A percentile compares a stretch with the other conserved stretches of the same genome.
Conservation (phyloP, 2,113 vertebrate genomes). For the Phaethon lepturus region DNA sequence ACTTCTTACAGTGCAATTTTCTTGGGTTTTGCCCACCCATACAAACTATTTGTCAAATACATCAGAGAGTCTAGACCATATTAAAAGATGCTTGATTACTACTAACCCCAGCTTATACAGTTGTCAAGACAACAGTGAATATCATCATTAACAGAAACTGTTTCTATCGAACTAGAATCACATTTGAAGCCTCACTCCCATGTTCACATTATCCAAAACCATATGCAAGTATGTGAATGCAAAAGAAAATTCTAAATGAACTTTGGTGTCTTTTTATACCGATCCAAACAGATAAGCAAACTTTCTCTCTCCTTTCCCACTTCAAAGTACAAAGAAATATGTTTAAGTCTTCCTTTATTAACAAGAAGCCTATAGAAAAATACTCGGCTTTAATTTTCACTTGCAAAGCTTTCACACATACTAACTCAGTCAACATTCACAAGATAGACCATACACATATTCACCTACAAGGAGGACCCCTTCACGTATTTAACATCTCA, state of each 20-base stretch:
- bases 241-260: conserved; percentile 16
- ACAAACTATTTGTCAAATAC: conserved; percentile 14
- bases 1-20: conserved; percentile 18
- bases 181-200: neutral
- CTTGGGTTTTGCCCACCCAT: neutral
- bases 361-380: neutral
- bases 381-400: neutral
- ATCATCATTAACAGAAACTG: conserved; percentile 28
- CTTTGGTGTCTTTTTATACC: neutral
- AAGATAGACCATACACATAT: neutral
- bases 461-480: neutral
- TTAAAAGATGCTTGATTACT: conserved; percentile 53
- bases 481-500: neutral
- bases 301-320: neutral
- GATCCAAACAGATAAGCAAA: conserved; percentile 1
- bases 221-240: neutral
- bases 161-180: conserved; percentile 20
- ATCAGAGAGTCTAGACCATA: conserved; percentile 42
- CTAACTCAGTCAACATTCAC: neutral
- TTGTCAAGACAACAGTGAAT: conserved; percentile 62
- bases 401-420: neutral
- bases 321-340: neutral
- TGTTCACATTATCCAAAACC: conserved; percentile 4
- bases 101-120: conserved; percentile 29
- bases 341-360: neutral